These are phyloP conservation scores for Pseudotriccus pelzelni DNA, from an alignment of 2,797 vertebrate species.

Conservation along the genomic window DNA sequence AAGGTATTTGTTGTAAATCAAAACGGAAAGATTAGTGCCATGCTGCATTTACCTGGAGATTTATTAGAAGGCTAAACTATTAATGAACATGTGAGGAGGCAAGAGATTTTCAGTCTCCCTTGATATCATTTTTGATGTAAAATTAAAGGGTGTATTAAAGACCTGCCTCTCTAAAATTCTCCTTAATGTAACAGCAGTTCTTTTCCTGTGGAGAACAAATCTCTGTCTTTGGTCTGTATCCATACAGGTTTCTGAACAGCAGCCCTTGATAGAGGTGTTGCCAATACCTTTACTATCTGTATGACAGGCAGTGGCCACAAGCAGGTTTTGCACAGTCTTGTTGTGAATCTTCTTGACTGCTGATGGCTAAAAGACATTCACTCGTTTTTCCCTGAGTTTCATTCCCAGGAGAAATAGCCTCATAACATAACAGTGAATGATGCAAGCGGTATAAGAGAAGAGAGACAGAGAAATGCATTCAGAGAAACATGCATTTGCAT, in stretches of 20 bases:
- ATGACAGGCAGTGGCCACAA: background rate
- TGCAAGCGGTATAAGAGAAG: background rate
- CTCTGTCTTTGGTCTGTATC: background rate
- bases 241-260: background rate
- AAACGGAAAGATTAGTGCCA: background rate
- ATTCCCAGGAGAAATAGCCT: background rate
- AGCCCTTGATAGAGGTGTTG: background rate
- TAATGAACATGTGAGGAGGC: background rate
- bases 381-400: background rate
- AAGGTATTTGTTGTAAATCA: background rate
- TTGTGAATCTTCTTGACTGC: background rate
- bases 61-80: background rate
- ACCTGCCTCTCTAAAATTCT: background rate
- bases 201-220: background rate
- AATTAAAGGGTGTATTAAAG: background rate
- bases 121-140: background rate
- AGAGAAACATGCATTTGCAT: background rate
- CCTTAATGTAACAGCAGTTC: background rate
- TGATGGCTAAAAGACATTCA: background rate
- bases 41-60: background rate
- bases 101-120: background rate
- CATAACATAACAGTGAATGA: background rate
- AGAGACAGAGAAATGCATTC: background rate
- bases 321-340: background rate
- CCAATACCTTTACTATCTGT: background rate